Base-by-base conservation (phyloP, 2,888 invertebrate genomes). In the Amphipoea oculea region DNA sequence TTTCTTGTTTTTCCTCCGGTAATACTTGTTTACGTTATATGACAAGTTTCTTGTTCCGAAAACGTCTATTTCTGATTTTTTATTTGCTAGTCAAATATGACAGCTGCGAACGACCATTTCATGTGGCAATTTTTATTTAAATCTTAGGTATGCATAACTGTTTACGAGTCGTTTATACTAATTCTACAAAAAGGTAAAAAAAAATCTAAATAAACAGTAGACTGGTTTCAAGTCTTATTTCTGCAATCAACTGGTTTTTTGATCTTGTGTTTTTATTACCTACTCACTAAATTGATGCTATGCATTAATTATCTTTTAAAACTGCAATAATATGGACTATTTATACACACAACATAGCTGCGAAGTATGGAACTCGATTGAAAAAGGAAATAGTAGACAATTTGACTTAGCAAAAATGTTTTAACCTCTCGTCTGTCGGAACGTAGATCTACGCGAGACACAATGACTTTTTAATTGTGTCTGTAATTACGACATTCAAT, bases 131-230 rank as follows among this genome's bases (percentile, higher is more conserved):
- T 40, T 40, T 40, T 40, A 40, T 40, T 40, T 40, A 40, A 4
- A 40, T 40, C 3, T 40, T 40, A 40, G 40, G 40, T 54, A 40
- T 29, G 20, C 79, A 45, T 63, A 20, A 63, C 6, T 36, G 70
- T 79, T 71, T 11, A 54, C 3, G 11, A 36, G 17, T 29, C 5
- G 65, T 66, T 42, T 66, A 48, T 23, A 23, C 2, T 6, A 4
- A 72, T 6, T 36, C 11, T 7, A 42, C 5, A 2, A n/a, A 73
- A 17, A 66, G 11, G 3, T 2, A 40, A 79, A 60, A 79, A 57
- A 69, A 23, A 12, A 66, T 4, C 20, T 23, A 79, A 81, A 66
- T 20, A 57, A 79, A 81, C 63, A 45, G 1, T 5, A 65, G 29
- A 73, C 81, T 9, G 14, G 57, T 81, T 79, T 60, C 1, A 40